phyloP scores from a whole-genome alignment of 2,888 invertebrate genomes.

The Phyllotreta cruciferae region DNA sequence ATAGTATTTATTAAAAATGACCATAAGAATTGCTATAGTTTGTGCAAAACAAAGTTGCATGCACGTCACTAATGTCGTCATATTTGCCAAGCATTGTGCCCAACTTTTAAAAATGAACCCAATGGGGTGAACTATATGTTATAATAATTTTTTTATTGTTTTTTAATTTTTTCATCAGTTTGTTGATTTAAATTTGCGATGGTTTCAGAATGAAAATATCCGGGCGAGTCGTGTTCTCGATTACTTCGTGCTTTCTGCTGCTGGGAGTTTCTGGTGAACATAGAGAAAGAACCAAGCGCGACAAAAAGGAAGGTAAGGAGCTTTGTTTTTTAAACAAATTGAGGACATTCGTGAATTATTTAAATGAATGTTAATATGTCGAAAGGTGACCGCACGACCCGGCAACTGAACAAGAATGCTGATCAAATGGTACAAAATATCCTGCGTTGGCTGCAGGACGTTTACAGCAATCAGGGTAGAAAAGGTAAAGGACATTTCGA shows the following conservation, averaged over 20 bases:
- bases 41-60: no score
- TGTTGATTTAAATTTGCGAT: no score
- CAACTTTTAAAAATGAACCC: no score
- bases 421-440: slow-evolving; percentile 79
- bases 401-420: slow-evolving; percentile 57
- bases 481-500: slow-evolving; percentile 58
- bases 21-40: no score
- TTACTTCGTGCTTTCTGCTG: slow-evolving; percentile 29
- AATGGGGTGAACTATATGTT: no score
- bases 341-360: background rate
- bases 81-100: no score
- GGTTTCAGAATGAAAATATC: slow-evolving; percentile 37
- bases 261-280: slow-evolving; percentile 29
- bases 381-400: slow-evolving; percentile 21
- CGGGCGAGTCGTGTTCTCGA: slow-evolving; percentile 23
- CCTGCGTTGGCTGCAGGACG: slow-evolving; percentile 77
- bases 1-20: no score
- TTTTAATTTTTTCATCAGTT: no score
- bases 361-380: background rate
- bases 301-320: slow-evolving; percentile 27
- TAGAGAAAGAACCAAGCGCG: slow-evolving; percentile 22
- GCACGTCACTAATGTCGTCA: no score
- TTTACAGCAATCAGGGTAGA: slow-evolving; percentile 68
- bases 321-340: background rate
- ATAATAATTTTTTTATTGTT: no score